Percentiles rank a stretch among this genome's conserved stretches.
phyloP scores from a whole-genome alignment of 2,888 invertebrate genomes.

The Acrocyrtus sp. region DNA sequence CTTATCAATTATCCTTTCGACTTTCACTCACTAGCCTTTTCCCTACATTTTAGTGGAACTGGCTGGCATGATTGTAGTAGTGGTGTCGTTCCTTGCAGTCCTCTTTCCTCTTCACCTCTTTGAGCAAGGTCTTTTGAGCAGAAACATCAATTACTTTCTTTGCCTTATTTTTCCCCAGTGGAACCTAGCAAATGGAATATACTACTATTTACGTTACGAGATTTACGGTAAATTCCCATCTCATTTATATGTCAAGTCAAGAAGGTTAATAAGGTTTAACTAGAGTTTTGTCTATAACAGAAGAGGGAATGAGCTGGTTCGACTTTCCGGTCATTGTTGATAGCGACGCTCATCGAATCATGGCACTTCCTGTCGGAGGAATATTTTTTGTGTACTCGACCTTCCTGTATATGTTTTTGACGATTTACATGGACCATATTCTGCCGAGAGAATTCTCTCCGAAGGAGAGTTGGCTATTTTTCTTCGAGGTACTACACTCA shows the following conservation, averaged over 20 bases:
- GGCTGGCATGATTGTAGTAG: constrained; percentile 28
- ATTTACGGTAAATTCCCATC: constrained; percentile 41
- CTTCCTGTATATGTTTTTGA: constrained; percentile 14
- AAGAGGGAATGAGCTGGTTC: constrained; percentile 49
- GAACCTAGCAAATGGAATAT: constrained; percentile 53
- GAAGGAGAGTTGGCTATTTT: constrained; percentile 28
- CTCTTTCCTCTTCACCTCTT: constrained; percentile 24
- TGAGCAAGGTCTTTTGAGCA: neutral
- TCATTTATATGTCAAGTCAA: neutral
- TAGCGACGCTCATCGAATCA: constrained; percentile 8
- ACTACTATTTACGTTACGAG: constrained; percentile 39
- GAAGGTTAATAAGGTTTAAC: neutral
- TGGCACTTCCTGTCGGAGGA: constrained; percentile 21
- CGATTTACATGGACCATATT: constrained; percentile 45
- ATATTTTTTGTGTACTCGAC: constrained; percentile 32
- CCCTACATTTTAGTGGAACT: constrained; percentile 24
- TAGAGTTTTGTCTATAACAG: constrained; percentile 7
- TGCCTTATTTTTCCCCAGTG: constrained; percentile 48
- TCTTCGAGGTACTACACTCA: too few relatives aligned
- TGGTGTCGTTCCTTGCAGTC: constrained; percentile 8
- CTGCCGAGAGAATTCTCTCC: constrained; percentile 41
- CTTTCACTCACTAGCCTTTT: too few relatives aligned
- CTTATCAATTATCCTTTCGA: too few relatives aligned
- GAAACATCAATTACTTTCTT: constrained; percentile 8
- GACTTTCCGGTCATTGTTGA: constrained; percentile 46